Conservation (phyloP, 1,140 invertebrate genomes). For the Drosophila trapezifrons region DNA sequence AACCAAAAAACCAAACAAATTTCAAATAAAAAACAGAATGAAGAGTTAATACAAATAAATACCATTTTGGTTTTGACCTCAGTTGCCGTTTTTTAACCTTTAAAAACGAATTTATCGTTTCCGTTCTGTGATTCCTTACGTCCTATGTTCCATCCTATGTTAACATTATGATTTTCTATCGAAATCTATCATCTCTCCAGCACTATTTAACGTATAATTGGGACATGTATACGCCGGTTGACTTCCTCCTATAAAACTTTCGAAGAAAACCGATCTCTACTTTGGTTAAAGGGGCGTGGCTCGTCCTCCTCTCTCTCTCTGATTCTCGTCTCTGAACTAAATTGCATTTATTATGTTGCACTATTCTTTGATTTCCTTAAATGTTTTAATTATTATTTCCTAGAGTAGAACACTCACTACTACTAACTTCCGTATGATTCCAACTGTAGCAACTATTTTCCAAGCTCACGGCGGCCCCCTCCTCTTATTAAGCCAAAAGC, state of each 20-base stretch:
- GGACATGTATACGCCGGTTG: slow-evolving; percentile 28
- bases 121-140: slow-evolving; percentile 14
- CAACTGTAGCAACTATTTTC: slow-evolving; percentile 37
- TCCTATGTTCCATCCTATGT: slow-evolving; percentile 14
- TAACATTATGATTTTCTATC: slow-evolving; percentile 20
- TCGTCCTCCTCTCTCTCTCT: slow-evolving; percentile 5
- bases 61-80: slow-evolving; percentile 44
- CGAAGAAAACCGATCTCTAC: slow-evolving; percentile 15
- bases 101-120: slow-evolving; percentile 37
- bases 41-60: slow-evolving; percentile 44
- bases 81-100: slow-evolving; percentile 36
- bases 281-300: slow-evolving; percentile 22
- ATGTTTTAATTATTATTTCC: slow-evolving; percentile 10
- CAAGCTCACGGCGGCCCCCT: slow-evolving; percentile 38
- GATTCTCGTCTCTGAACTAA: slow-evolving; percentile 41
- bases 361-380: slow-evolving; percentile 16
- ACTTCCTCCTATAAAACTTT: slow-evolving; percentile 9
- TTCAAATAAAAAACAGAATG: slow-evolving; percentile 18
- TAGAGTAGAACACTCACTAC: slow-evolving; percentile 30
- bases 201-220: slow-evolving; percentile 34
- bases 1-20: slow-evolving; percentile 36
- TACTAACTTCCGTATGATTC: slow-evolving; percentile 28
- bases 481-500: slow-evolving; percentile 13
- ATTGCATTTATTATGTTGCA: slow-evolving; percentile 34
- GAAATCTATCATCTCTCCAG: slow-evolving; percentile 50